Percentiles rank a stretch among this genome's conserved stretches.
Conservation (phyloP, 2,113 vertebrate species). For the Rhegmatorhina hoffmannsi region DNA sequence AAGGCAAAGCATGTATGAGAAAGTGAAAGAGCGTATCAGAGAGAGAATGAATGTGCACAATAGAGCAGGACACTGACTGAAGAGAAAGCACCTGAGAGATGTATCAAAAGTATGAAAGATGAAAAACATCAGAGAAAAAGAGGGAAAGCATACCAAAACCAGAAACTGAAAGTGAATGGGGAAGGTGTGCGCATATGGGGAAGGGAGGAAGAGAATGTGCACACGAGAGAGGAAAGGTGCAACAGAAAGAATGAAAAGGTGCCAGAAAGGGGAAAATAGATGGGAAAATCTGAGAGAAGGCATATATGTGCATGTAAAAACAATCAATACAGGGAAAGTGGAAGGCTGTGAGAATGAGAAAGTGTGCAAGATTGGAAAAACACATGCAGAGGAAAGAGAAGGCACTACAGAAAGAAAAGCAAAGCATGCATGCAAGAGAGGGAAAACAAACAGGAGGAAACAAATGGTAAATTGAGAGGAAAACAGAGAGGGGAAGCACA, state of each 20-base stretch:
- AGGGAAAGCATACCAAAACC: background rate
- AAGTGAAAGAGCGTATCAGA: background rate
- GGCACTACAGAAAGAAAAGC: background rate
- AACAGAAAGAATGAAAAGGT: background rate
- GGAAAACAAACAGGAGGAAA: background rate
- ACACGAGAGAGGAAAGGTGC: background rate
- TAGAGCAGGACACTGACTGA: background rate
- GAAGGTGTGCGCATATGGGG: background rate
- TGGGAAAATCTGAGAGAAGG: background rate
- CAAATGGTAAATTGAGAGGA: accelerated
- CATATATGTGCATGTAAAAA: background rate
- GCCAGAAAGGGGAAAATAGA: background rate
- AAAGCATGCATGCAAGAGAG: background rate
- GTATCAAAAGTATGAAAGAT: background rate
- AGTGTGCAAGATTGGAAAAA: background rate
- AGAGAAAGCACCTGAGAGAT: background rate
- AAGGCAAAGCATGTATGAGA: background rate
- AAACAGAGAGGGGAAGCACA: background rate
- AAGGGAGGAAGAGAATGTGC: background rate
- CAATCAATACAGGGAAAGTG: background rate
- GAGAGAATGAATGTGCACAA: accelerated
- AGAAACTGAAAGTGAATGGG: background rate
- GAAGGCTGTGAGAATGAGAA: background rate
- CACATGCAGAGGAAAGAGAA: background rate
- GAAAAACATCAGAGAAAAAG: background rate